Evolutionary conservation across 2,797 vertebrate genomes (phyloP), one percentile per base, ranked within the genome.

Genomic region (Alosa sapidissima): DNA sequence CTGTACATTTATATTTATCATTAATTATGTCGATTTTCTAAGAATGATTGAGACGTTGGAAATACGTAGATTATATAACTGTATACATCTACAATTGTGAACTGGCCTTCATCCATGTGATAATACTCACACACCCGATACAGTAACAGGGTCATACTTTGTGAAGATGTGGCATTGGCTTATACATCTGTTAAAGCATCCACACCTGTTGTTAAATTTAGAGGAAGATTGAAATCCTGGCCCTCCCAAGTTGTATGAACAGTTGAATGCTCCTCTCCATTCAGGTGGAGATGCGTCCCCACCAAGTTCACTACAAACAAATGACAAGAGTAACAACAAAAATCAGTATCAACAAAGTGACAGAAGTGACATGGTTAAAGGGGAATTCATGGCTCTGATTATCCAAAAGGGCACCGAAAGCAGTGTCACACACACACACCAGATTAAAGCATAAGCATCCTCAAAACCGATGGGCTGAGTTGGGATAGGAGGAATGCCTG

Each of bases 391-490:
- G 36, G 36, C 68, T 45, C 41, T 47, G 72, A 14, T 45, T 41
- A 2, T 47, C 16, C 9, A 41, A 0, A 5, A 36, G 13, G 33
- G 14, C 68, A 5, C 33, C 41, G 6, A 41, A 16, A 45, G 41
- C 41, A 21, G 14, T 45, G 55, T 91, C 96, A 91, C 83, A 98
- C 97, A 2, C 4, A 98, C 97, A 2, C 4, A 98, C 97, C 97
- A 96, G 87, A 98, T 97, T 48, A 98, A 91, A 1, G 0, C 82
- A 78, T 90, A 89, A 1, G 97, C 97, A 81, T 97, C 96, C 86
- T 95, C 94, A 89, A 96, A 98, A 87, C 97, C 96, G 5, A 98
- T 98, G 84, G 97, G 97, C 84, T 98, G 97, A 51, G 91, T 93
- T 3, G 97, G 97, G 90, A 98, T 96, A 2, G 96, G 96, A 19